These are phyloP conservation scores for Hydropsyche tenuis DNA, from an alignment of 1,140 invertebrate species.

Conservation along the genomic window DNA sequence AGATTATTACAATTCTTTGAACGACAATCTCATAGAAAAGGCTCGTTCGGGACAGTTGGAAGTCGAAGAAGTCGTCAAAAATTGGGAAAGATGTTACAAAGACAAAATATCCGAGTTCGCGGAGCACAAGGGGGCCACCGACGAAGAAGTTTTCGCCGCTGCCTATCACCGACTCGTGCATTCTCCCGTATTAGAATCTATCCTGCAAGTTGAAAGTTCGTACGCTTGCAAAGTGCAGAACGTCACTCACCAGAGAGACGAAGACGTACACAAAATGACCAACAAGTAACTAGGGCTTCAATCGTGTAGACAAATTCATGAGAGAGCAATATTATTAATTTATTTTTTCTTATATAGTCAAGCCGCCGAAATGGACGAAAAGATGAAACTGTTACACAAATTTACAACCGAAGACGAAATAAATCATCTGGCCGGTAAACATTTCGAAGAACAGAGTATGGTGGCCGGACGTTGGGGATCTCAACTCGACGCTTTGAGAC, in stretches of 20 bases:
- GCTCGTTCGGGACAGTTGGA: constrained; percentile 56
- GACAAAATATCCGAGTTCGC: constrained; percentile 68
- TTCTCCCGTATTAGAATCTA: constrained; percentile 78
- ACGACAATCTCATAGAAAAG: constrained; percentile 62
- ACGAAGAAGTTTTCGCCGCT: constrained; percentile 78
- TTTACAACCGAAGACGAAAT: constrained; percentile 78
- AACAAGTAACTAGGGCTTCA: constrained; percentile 60
- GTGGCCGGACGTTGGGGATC: constrained; percentile 80
- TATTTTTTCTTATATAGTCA: constrained; percentile 63
- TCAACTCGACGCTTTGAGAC: constrained; percentile 73
- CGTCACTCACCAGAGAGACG: constrained; percentile 70
- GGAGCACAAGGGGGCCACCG: constrained; percentile 72
- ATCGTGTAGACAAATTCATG: not conserved
- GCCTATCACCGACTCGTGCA: constrained; percentile 84
- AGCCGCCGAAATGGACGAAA: constrained; percentile 78
- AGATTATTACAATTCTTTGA: constrained; percentile 64
- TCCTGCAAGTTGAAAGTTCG: constrained; percentile 79
- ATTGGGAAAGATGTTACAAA: constrained; percentile 60
- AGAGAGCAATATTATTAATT: not conserved
- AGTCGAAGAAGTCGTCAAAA: constrained; percentile 58
- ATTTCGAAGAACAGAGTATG: constrained; percentile 80
- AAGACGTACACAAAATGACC: constrained; percentile 70
- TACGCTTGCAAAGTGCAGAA: constrained; percentile 76
- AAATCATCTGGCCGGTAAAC: constrained; percentile 74
- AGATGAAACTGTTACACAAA: constrained; percentile 69